phyloP scores from a whole-genome alignment of 1,140 invertebrate species.

The Magallana gigas region DNA sequence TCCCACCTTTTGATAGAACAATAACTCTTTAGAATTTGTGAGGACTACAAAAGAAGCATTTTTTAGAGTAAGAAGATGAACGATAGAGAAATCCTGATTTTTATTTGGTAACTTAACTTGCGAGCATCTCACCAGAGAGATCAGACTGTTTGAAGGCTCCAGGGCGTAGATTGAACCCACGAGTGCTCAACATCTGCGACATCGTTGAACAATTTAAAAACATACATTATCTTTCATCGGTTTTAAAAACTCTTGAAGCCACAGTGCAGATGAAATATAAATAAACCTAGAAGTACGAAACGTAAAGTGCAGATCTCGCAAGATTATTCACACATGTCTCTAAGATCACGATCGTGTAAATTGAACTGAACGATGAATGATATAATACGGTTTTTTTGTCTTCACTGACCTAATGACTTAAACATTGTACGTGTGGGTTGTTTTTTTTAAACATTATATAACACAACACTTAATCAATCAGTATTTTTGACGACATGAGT shows the following conservation, averaged over 20 bases:
- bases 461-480: no score
- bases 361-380: no score
- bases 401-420: no score
- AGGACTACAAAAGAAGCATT: background rate
- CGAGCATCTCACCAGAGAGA: background rate
- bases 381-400: no score
- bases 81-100: background rate
- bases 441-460: no score
- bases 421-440: no score
- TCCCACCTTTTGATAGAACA: background rate
- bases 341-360: no score
- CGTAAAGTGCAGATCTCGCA: background rate
- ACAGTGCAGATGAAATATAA: constrained; percentile 10
- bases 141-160: background rate
- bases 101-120: background rate
- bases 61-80: background rate
- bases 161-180: background rate
- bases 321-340: background rate
- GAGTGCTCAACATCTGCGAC: constrained; percentile 11
- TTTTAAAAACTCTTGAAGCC: background rate
- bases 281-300: background rate
- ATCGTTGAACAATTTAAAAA: background rate
- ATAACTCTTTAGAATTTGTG: background rate
- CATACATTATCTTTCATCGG: background rate
- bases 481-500: no score